A percentile compares a stretch with the other conserved stretches of the same genome.
These are phyloP conservation scores for Oxyura jamaicensis DNA, from an alignment of 2,113 vertebrate genomes.

Conservation along the genomic window DNA sequence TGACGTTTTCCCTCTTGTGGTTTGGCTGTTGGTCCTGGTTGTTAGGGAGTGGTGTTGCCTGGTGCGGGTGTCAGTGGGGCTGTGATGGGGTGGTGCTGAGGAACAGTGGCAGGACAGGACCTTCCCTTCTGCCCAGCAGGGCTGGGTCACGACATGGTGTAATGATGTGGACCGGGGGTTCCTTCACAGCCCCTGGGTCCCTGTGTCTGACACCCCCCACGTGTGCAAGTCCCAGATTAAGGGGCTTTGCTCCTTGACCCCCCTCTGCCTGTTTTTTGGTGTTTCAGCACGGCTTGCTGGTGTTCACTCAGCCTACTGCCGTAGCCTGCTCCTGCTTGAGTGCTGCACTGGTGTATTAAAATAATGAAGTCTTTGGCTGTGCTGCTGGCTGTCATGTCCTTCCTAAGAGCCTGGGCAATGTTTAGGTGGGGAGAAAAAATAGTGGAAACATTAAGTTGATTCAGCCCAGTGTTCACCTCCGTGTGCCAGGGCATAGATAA, in stretches of 20 bases:
- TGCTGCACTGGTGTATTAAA: neutral
- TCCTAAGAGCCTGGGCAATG: neutral
- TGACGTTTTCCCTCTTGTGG: no score
- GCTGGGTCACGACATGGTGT: neutral
- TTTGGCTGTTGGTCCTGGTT: no score
- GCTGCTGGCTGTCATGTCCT: neutral
- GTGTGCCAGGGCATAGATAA: neutral
- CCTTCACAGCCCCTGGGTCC: neutral
- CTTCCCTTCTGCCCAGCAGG: neutral
- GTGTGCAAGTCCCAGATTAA: neutral
- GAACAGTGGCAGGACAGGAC: no score
- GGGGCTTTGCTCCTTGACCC: neutral
- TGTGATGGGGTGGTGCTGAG: neutral
- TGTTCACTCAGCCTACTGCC: neutral
- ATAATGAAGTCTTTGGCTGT: neutral
- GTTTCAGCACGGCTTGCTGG: neutral
- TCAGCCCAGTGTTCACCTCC: neutral
- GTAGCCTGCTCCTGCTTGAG: neutral
- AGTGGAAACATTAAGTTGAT: neutral
- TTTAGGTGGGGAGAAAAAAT: neutral
- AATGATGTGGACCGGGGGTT: neutral
- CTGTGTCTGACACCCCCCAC: neutral
- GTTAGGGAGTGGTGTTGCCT: neutral
- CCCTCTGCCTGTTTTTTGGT: neutral
- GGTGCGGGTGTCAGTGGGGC: neutral